Base-by-base conservation (phyloP, 2,888 invertebrate genomes). In the Pollenia amentaria region DNA sequence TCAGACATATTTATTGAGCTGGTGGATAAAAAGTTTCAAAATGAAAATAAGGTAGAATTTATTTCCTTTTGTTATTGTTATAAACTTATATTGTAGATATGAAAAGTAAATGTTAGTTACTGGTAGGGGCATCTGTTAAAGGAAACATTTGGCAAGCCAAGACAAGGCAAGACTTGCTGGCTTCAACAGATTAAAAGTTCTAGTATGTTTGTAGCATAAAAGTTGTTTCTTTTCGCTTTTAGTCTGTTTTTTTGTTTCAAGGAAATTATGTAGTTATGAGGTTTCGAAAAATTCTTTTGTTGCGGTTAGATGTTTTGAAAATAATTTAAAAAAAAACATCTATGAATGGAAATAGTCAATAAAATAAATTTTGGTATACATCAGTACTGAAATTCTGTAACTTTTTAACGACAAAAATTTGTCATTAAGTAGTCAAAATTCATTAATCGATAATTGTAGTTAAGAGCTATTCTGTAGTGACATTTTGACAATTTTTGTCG, bases 1-100 rank as follows among this genome's bases (percentile, higher is more conserved):
- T 70, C 75, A 76, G 77, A 85, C 73, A 62, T 78, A 75, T 78
- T 81, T 81, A 85, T 85, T 81, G 73, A 77, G 85, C 77, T 84
- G 78, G 78, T 79, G 84, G 67, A 83, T 83, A 83, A 83, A 29
- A 75, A 70, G 70, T 77, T 62, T 77, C 9, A 53, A 69, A 57
- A 81, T 65, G 57, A 81, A 81, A 80, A 69, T 82, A 85, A 76
- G 62, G 65, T 85, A 73, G 48, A 82, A 81, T 73, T 77, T 77
- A 69, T 78, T 72, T 75, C n/a, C 16, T 57, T 55, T 9, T 60
- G 14, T 73, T 76, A 57, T 77, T 21, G 55, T 14, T 65, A 67
- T 18, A 42, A 57, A 67, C 57, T 67, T 67, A 67, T 79, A 81
- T 51, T 60, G 51, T 75, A 53, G 80, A 48, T 48, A 53, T 14